Percentiles rank a stretch among this genome's conserved stretches.
Evolutionary conservation across 2,888 invertebrate genomes (phyloP).

Genomic region (Lasius platythorax): DNA sequence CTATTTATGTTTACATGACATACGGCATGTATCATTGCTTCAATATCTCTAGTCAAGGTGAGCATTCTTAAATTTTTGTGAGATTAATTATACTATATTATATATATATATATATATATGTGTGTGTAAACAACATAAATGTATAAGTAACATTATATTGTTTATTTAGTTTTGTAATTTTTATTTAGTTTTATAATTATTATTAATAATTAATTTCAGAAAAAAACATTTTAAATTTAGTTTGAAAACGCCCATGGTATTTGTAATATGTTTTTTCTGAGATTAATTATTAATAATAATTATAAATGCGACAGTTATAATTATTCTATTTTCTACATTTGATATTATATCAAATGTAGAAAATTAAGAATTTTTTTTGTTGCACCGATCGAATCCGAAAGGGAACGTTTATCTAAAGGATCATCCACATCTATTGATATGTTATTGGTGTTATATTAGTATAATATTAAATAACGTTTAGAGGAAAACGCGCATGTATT

Average conservation of each 20-base stretch:
- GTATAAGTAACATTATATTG: too few relatives aligned
- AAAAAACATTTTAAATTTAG: too few relatives aligned
- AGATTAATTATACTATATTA: not conserved
- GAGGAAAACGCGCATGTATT: constrained; percentile 66
- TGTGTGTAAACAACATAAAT: too few relatives aligned
- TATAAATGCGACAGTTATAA: not conserved
- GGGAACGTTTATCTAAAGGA: not conserved
- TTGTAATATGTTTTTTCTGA: too few relatives aligned
- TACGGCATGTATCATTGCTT: constrained; percentile 92
- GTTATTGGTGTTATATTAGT: not conserved
- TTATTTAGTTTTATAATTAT: too few relatives aligned
- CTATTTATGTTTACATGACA: constrained; percentile 91
- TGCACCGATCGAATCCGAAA: not conserved
- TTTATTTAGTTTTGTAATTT: too few relatives aligned
- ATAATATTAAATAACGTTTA: constrained; percentile 61
- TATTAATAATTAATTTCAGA: too few relatives aligned
- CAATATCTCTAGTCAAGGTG: constrained; percentile 90
- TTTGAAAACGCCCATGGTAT: too few relatives aligned
- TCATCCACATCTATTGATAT: not conserved
- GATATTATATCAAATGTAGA: not conserved
- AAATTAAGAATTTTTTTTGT: not conserved
- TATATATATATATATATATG: not conserved
- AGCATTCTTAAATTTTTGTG: constrained; percentile 33
- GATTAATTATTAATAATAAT: not conserved
- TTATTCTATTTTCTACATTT: not conserved